Percentiles rank a stretch among this genome's conserved stretches.
phyloP scores from a whole-genome alignment of 2,888 invertebrate species.

The Teinopalpus imperialis region DNA sequence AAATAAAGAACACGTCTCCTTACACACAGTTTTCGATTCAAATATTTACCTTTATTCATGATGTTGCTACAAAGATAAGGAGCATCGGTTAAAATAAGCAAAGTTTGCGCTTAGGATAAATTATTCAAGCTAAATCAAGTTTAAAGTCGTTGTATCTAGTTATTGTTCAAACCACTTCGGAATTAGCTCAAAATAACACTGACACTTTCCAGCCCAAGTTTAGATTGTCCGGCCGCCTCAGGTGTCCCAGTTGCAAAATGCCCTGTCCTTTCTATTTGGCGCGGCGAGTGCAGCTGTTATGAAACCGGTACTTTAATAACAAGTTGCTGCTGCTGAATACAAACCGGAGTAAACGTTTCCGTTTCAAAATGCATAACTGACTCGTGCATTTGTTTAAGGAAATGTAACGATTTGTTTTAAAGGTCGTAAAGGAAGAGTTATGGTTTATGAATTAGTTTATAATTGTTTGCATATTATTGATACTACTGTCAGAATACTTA shows the following conservation, averaged over 20 bases:
- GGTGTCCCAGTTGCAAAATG: constrained; percentile 67
- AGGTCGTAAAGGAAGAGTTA: background rate
- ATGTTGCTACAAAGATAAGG: no score
- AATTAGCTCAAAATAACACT: constrained; percentile 25
- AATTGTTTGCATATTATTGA: no score
- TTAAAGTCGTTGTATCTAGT: constrained; percentile 4
- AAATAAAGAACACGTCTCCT: no score
- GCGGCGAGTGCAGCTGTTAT: constrained; percentile 34
- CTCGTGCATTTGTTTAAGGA: constrained; percentile 11
- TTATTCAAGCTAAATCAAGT: background rate
- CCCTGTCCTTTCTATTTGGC: constrained; percentile 60
- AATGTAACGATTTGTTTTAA: constrained; percentile 13
- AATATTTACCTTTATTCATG: no score
- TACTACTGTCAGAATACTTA: no score
- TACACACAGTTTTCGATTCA: no score
- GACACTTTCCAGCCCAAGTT: constrained; percentile 35
- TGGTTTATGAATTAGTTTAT: no score
- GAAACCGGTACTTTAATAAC: constrained; percentile 33
- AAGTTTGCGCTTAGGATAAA: background rate
- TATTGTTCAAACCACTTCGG: constrained; percentile 17
- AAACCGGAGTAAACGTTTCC: constrained; percentile 34
- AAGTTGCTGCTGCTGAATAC: constrained; percentile 33
- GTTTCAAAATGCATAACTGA: constrained; percentile 27
- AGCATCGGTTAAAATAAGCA: no score
- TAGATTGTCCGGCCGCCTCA: constrained; percentile 48